Conservation (phyloP, 2,888 invertebrate species). For the Hypena proboscidalis region DNA sequence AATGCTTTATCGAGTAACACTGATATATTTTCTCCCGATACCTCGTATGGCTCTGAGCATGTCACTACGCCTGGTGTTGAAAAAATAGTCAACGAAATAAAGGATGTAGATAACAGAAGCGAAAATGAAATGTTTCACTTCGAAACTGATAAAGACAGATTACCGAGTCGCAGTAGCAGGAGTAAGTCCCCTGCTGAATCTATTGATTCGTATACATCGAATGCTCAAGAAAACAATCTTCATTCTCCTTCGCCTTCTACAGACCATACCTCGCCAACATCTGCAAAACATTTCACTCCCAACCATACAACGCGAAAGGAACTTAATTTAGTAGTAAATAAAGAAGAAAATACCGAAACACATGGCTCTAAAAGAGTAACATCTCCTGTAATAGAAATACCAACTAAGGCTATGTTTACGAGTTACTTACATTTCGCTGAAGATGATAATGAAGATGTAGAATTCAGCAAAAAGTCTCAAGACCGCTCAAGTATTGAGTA, state of each 20-base stretch:
- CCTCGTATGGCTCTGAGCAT: conserved; percentile 80
- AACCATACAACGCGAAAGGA: conserved; percentile 49
- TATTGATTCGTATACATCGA: conserved; percentile 68
- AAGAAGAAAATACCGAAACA: conserved; percentile 49
- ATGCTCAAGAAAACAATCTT: conserved; percentile 57
- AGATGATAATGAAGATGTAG: conserved; percentile 55
- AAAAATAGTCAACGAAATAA: conserved; percentile 71
- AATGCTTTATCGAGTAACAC: conserved; percentile 67
- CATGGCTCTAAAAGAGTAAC: conserved; percentile 59
- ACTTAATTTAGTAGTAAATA: conserved; percentile 45
- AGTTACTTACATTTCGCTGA: conserved; percentile 79
- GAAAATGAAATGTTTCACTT: conserved; percentile 88
- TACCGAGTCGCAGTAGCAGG: conserved; percentile 69
- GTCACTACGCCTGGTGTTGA: conserved; percentile 74
- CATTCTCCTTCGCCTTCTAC: conserved; percentile 71
- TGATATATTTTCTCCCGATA: conserved; percentile 81
- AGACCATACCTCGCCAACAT: conserved; percentile 72
- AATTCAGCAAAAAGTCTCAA: conserved; percentile 47
- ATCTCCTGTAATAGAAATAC: conserved; percentile 91
- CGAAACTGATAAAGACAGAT: conserved; percentile 74
- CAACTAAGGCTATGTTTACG: conserved; percentile 77
- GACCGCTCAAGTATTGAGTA: conserved; percentile 4
- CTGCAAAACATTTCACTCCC: conserved; percentile 52
- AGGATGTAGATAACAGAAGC: conserved; percentile 89
- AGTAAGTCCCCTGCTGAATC: conserved; percentile 79